phyloP scores from a whole-genome alignment of 2,113 vertebrate genomes.

The Labrus mixtus region DNA sequence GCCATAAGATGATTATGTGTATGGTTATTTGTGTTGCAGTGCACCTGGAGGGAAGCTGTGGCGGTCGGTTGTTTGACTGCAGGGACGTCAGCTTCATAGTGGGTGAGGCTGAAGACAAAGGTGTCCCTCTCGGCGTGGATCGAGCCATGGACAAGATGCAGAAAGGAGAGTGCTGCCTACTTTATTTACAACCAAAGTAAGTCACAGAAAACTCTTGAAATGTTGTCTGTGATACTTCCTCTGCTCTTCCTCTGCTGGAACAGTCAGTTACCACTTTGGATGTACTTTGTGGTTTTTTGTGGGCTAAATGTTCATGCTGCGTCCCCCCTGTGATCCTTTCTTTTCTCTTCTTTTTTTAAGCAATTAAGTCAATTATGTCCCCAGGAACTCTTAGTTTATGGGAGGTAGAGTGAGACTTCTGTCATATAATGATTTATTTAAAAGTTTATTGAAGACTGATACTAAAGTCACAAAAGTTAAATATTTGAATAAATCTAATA shows the following conservation, averaged over 20 bases:
- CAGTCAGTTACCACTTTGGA: neutral
- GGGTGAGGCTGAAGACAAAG: constrained; percentile 92
- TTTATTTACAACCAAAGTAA: constrained; percentile 91
- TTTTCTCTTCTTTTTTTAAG: neutral
- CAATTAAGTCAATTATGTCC: neutral
- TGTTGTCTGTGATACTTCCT: neutral
- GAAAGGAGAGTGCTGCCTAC: constrained; percentile 91
- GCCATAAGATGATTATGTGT: neutral
- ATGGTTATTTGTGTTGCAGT: constrained; percentile 79
- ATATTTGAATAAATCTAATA: neutral
- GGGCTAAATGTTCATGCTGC: neutral
- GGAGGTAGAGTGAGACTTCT: neutral
- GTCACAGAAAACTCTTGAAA: constrained; percentile 36
- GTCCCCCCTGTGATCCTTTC: neutral
- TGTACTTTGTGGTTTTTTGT: neutral
- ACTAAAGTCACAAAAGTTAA: neutral
- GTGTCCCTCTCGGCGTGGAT: constrained; percentile 94
- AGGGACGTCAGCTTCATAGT: constrained; percentile 90
- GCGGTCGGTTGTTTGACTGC: constrained; percentile 87
- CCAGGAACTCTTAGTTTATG: neutral
- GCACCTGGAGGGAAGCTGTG: constrained; percentile 90
- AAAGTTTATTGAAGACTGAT: neutral
- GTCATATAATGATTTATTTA: neutral
- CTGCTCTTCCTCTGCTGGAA: neutral
- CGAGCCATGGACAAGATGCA: constrained; percentile 97